Conservation (phyloP, 2,888 invertebrate species). For the Melipona bicolor region DNA sequence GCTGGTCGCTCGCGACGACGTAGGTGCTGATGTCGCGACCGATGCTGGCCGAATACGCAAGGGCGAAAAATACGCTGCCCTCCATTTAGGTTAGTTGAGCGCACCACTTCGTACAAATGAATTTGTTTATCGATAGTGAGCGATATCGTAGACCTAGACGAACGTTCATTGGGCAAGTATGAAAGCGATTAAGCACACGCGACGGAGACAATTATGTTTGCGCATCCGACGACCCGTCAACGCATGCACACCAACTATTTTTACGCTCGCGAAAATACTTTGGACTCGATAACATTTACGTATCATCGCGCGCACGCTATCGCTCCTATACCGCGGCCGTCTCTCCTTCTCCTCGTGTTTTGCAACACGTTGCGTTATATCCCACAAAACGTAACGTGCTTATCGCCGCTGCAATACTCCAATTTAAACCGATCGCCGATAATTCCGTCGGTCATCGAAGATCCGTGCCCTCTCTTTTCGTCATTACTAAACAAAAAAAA, state of each 20-base stretch:
- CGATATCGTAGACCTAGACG: slow-evolving; percentile 64
- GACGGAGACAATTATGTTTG: slow-evolving; percentile 49
- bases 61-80: slow-evolving; percentile 28
- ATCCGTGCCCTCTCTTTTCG: neutral
- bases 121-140: slow-evolving; percentile 73
- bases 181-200: slow-evolving; percentile 50
- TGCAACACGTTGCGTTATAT: slow-evolving; percentile 24
- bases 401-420: slow-evolving; percentile 48
- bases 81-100: slow-evolving; percentile 46
- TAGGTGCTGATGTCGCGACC: neutral
- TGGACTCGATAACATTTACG: slow-evolving; percentile 41
- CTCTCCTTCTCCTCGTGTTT: slow-evolving; percentile 24
- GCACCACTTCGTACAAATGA: slow-evolving; percentile 64
- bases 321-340: neutral
- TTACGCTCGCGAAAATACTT: slow-evolving; percentile 46
- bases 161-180: slow-evolving; percentile 48
- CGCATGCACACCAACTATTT: slow-evolving; percentile 33
- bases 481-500: neutral
- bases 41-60: neutral
- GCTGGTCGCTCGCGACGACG: neutral
- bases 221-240: slow-evolving; percentile 37
- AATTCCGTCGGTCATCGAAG: slow-evolving; percentile 48
- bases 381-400: slow-evolving; percentile 37
- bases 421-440: slow-evolving; percentile 48
- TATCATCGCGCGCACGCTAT: slow-evolving; percentile 33